Base-by-base conservation (phyloP, 2,888 invertebrate species). In the Tuberolachnus salignus region DNA sequence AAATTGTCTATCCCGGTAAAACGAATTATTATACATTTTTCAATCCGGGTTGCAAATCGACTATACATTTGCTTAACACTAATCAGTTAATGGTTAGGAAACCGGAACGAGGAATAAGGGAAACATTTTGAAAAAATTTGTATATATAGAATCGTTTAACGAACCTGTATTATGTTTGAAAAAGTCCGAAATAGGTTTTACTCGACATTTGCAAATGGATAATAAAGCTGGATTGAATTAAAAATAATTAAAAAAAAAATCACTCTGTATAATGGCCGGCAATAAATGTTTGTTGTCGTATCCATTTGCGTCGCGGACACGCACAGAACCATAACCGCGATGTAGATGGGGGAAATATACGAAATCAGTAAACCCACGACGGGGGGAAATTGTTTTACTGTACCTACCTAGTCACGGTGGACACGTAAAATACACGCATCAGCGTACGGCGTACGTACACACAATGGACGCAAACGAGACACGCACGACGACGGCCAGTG, bases 381-480 rank as follows among this genome's bases (percentile, higher is more conserved):
- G 9, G 57, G 57, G 26, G 23, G 34, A 34, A 34, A 34, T 6
- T 34, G 6, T 6, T 34, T n/a, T n/a, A 34, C 34, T 34, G 34
- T 34, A 34, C 34, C 34, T 34, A 34, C 3, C 34, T n/a, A 34
- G 59, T 71, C 59, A 71, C 59, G 46, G 59, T 46, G 57, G 46
- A 59, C 71, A 23, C 42, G 11, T 42, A 63, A 11, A 11, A 61
- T 46, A 46, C 13, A 46, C 10, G 10, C n/a, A n/a, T n/a, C n/a
- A n/a, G n/a, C 46, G 46, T 13, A 46, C 44, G 9, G 21, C 9
- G 46, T 16, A 26, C n/a, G n/a, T n/a, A n/a, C n/a, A n/a, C 61
- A 73, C 73, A 78, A 75, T 75, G 67, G 21, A 59, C 55, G 19
- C 57, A 66, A 66, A 75, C 23, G 67, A 69, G 78, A 69, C 67